Base-by-base conservation (phyloP, 1,140 invertebrate species). In the Samia ricini region DNA sequence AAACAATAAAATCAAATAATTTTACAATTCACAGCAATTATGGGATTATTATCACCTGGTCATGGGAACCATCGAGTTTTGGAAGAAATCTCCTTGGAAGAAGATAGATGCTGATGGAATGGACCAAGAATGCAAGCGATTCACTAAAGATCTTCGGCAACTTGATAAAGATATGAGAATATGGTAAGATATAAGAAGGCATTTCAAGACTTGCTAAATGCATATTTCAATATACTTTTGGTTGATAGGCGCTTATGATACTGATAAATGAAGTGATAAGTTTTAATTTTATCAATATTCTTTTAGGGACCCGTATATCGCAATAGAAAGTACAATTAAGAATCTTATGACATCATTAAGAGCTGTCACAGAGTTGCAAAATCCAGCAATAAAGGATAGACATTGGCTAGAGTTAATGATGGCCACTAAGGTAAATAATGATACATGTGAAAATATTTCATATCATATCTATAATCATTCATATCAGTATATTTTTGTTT, bases 391-490 rank as follows among this genome's bases (percentile, higher is more conserved):
- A 55, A 93, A 95, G 70, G 96, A 97, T 55, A 92, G 98, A 50
- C 98, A 99, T 90, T 99, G 98, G 98, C 91, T 95, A 36, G 95
- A 99, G 79, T 90, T 99, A 2, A 98, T 99, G 96, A 93, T 94
- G 74, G 96, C 97, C 8, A 98, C 97, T 0, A 95, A 96, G 90
- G 96, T 97, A 88, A 71, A 20, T 26, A 56, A 8, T 15, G 22
- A 2, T 15, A 12, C 22, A 49, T n/a, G 4, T n/a, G 15, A 42
- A 8, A 61, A 36, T 49, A 33, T 10, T 19, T 63, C 57, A 23
- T 55, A 19, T 50, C 10, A 33, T 12, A 54, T 15, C 2, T 51
- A 19, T 56, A 62, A 8, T 58, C 58, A n/a, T 8, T 3, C 18
- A 58, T 48, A 36, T 48, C 21, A 36, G 64, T 52, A 69, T 75